phyloP scores from a whole-genome alignment of 2,888 invertebrate species.

The Onchidella celtica region DNA sequence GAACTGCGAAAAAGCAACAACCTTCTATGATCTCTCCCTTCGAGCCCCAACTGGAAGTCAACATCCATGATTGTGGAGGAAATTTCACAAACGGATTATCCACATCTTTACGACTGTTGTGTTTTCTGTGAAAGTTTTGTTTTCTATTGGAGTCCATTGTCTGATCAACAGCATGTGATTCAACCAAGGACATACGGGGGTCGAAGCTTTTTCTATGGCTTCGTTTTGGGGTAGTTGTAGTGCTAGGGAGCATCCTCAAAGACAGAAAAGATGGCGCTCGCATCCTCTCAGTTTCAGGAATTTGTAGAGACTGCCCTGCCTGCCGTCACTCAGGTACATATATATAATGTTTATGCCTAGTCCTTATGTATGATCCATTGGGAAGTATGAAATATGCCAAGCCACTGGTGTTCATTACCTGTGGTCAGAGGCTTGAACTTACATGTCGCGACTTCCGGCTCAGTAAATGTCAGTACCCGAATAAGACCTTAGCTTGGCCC shows the following conservation, averaged over 20 bases:
- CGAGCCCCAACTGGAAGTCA: slow-evolving; percentile 54
- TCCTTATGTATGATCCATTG: no score
- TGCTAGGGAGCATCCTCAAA: slow-evolving; percentile 48
- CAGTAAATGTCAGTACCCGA: no score
- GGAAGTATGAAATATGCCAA: no score
- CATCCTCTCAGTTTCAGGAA: slow-evolving; percentile 57
- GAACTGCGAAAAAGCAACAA: no score
- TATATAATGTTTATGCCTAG: no score
- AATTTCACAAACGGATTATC: slow-evolving; percentile 10
- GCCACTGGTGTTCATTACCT: no score
- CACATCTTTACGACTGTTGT: slow-evolving; percentile 35
- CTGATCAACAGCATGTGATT: slow-evolving; percentile 47
- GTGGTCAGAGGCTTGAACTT: no score
- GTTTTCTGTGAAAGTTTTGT: slow-evolving; percentile 14
- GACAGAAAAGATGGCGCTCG: slow-evolving; percentile 57
- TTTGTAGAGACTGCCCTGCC: slow-evolving; percentile 60
- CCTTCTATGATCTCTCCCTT: no score
- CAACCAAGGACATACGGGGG: not conserved
- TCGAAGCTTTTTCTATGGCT: slow-evolving; percentile 49
- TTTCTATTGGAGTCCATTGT: not conserved
- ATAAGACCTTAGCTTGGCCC: no score
- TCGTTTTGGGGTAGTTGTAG: slow-evolving; percentile 43
- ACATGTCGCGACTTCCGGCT: not conserved
- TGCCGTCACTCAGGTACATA: slow-evolving; percentile 59
- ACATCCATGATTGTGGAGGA: slow-evolving; percentile 47